Evolutionary conservation across 2,888 invertebrate species (phyloP).

Genomic region (Trypoxylon attenuatum): DNA sequence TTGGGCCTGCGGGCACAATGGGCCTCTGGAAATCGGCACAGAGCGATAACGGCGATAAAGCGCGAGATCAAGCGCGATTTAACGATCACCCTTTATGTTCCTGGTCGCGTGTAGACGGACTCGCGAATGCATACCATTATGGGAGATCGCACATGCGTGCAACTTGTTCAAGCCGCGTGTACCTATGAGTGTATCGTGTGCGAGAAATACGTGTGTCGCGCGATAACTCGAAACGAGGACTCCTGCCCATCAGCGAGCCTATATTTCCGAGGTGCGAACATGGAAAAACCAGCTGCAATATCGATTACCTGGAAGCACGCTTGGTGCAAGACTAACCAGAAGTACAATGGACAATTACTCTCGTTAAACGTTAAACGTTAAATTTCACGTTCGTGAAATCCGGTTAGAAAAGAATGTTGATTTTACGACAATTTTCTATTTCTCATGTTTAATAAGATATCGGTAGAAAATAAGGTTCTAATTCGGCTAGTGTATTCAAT

Average conservation of each 20-base stretch:
- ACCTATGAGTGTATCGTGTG: conserved; percentile 9
- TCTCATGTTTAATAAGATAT: too few species aligned
- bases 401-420: too few species aligned
- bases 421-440: too few species aligned
- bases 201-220: conserved; percentile 18
- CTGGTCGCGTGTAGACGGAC: neutral
- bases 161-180: neutral
- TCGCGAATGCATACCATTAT: neutral
- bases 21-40: too few species aligned
- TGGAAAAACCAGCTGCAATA: conserved; percentile 24
- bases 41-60: too few species aligned
- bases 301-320: conserved; percentile 29
- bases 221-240: conserved; percentile 39
- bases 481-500: too few species aligned
- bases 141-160: neutral
- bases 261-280: conserved; percentile 36
- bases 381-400: too few species aligned
- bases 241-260: conserved; percentile 5
- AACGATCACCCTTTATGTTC: conserved; percentile 16
- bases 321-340: neutral
- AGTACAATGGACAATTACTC: too few species aligned
- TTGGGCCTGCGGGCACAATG: too few species aligned
- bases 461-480: too few species aligned
- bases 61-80: too few species aligned
- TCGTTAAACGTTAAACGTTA: too few species aligned